phyloP scores from a whole-genome alignment of 2,113 vertebrate genomes.

The Ceuthmochares aereus region DNA sequence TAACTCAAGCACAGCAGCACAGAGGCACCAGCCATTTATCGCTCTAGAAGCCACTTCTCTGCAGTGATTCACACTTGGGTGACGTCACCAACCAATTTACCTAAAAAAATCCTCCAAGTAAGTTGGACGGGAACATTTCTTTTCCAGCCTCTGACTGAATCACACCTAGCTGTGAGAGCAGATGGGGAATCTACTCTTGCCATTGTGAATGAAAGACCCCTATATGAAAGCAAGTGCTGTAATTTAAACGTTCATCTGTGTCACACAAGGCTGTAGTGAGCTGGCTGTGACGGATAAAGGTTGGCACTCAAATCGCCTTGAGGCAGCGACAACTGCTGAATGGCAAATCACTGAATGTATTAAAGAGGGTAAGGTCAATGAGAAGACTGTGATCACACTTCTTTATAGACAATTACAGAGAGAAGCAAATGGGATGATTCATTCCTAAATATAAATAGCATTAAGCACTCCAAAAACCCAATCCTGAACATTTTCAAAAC shows the following conservation, averaged over 20 bases:
- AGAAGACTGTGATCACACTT: background rate
- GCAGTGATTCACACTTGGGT: background rate
- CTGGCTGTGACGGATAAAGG: background rate
- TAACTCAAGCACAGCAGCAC: background rate
- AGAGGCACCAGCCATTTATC: background rate
- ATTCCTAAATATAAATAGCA: constrained; percentile 17
- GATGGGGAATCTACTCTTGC: background rate
- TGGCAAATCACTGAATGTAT: background rate
- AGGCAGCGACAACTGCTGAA: background rate
- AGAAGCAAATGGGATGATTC: constrained; percentile 11
- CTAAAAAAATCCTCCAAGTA: background rate
- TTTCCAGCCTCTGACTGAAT: constrained; percentile 36
- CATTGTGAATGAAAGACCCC: background rate
- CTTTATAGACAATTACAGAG: background rate
- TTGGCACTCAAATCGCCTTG: background rate
- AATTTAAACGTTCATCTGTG: background rate
- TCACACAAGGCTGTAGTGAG: background rate
- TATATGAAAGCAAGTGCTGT: background rate
- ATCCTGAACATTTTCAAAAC: background rate
- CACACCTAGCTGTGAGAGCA: constrained; percentile 14
- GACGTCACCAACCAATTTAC: background rate
- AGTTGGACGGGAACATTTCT: background rate
- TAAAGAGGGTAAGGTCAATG: background rate
- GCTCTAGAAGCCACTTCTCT: background rate
- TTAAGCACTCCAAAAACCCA: background rate